These are phyloP conservation scores for Apteryx mantelli DNA, from an alignment of 2,113 vertebrate species.

Conservation along the genomic window DNA sequence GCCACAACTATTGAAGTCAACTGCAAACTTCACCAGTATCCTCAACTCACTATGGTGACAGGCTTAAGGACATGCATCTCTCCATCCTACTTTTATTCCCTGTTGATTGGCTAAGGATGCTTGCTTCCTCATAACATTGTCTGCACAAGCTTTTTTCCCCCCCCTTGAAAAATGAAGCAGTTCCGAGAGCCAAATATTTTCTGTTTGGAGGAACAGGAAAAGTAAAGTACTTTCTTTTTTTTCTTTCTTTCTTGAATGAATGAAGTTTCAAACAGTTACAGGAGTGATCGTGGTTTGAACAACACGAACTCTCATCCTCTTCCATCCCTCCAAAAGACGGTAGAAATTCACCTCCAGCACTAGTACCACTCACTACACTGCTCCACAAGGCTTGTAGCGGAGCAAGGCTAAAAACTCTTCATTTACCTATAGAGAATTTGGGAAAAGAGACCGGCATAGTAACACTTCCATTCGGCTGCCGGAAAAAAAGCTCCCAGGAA, in stretches of 20 bases:
- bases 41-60: background rate
- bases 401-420: background rate
- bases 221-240: background rate
- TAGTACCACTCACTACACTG: background rate
- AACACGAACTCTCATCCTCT: background rate
- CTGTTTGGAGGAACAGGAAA: background rate
- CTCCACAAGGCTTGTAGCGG: background rate
- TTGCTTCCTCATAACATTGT: background rate
- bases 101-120: background rate
- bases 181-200: background rate
- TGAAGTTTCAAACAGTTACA: background rate
- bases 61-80: accelerated
- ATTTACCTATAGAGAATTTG: background rate
- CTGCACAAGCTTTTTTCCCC: background rate
- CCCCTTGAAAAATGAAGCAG: background rate
- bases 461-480: background rate
- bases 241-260: background rate
- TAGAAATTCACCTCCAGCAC: background rate
- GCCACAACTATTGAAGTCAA: background rate
- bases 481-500: background rate
- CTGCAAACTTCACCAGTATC: background rate
- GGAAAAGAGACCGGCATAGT: accelerated
- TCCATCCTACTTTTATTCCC: background rate
- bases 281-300: background rate
- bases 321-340: background rate